phyloP scores from a whole-genome alignment of 2,797 vertebrate species.

The Acridotheres tristis region DNA sequence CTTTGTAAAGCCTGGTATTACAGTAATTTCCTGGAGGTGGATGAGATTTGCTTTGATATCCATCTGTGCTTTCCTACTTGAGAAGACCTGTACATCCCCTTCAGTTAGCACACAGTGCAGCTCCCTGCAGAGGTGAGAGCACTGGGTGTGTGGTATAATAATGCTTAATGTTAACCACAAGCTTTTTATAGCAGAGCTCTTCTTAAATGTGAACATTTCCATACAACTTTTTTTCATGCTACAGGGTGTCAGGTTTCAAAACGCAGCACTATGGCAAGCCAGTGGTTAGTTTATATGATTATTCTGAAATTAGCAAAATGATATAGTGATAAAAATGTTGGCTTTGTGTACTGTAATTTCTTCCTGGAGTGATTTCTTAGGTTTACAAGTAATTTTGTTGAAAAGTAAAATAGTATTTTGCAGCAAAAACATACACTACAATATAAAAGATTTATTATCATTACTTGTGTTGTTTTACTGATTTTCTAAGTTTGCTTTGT shows the following conservation, averaged over 20 bases:
- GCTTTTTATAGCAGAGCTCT: constrained; percentile 45
- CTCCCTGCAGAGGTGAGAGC: constrained; percentile 34
- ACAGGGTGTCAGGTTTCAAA: constrained; percentile 46
- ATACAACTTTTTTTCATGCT: background rate
- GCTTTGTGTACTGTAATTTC: background rate
- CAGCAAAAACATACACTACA: background rate
- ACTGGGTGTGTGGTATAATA: background rate
- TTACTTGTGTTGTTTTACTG: background rate
- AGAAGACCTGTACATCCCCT: background rate
- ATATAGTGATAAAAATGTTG: constrained; percentile 20
- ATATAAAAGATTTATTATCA: background rate
- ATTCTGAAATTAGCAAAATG: constrained; percentile 48
- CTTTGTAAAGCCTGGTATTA: background rate
- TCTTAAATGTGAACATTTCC: constrained; percentile 49
- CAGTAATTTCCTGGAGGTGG: background rate
- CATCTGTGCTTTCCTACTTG: constrained; percentile 13
- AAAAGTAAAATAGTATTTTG: background rate
- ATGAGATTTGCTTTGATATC: constrained; percentile 15
- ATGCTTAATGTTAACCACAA: constrained; percentile 38
- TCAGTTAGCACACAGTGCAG: background rate
- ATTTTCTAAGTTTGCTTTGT: background rate
- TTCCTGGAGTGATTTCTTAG: constrained; percentile 18
- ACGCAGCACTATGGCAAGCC: background rate
- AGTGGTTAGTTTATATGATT: constrained; percentile 29
- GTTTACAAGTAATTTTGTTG: background rate